A percentile compares a stretch with the other conserved stretches of the same genome.
These are phyloP conservation scores for Gymnothorax javanicus DNA, from an alignment of 2,797 vertebrate genomes.

Conservation along the genomic window DNA sequence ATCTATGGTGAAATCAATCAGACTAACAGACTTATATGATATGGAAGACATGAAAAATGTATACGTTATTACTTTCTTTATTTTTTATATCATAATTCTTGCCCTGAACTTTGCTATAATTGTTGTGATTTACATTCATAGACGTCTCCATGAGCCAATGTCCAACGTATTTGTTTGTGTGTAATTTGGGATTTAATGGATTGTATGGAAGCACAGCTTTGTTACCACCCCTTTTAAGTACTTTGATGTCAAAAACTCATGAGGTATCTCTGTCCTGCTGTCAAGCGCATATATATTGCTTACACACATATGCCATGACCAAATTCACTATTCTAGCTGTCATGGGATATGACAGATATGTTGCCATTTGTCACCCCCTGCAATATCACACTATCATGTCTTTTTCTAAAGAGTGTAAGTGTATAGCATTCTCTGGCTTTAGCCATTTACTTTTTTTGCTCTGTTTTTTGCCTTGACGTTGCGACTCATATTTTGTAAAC, in stretches of 20 bases:
- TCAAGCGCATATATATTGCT: constrained; percentile 44
- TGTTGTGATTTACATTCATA: constrained; percentile 35
- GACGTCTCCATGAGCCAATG: constrained; percentile 20
- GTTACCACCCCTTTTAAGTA: constrained; percentile 42
- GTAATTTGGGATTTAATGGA: constrained; percentile 3
- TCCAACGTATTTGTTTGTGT: background rate
- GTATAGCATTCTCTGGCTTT: constrained; percentile 41
- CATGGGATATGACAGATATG: constrained; percentile 55
- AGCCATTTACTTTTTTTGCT: background rate
- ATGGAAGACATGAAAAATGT: constrained; percentile 42
- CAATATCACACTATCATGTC: constrained; percentile 50
- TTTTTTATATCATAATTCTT: constrained; percentile 39
- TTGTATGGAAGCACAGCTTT: constrained; percentile 31
- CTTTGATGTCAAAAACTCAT: constrained; percentile 32
- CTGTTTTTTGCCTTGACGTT: background rate
- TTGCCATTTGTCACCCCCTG: constrained; percentile 52
- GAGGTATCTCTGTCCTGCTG: constrained; percentile 42
- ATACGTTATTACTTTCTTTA: constrained; percentile 40
- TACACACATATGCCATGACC: constrained; percentile 46
- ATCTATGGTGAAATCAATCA: constrained; percentile 30
- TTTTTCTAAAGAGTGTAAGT: constrained; percentile 27
- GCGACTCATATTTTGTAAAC: constrained; percentile 39
- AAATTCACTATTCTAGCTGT: constrained; percentile 50
- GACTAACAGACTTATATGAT: constrained; percentile 35
- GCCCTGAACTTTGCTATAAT: constrained; percentile 40